Percentiles rank a stretch among this genome's conserved stretches.
These are phyloP conservation scores for Spatulosminthurus flaviceps DNA, from an alignment of 2,888 invertebrate genomes.

Conservation along the genomic window DNA sequence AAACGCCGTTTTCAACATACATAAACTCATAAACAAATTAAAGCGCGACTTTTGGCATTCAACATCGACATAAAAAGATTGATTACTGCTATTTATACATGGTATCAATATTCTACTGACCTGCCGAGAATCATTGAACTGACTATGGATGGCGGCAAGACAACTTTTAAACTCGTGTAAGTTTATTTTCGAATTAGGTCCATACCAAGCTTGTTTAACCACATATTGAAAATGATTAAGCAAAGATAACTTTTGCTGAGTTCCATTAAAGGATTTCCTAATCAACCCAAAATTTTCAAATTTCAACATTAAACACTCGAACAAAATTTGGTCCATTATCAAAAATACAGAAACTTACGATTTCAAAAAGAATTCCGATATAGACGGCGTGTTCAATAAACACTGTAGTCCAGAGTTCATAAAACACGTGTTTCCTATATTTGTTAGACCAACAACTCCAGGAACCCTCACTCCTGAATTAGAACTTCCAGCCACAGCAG, in stretches of 20 bases:
- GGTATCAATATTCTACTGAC: slow-evolving; percentile 65
- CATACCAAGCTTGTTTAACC: slow-evolving; percentile 60
- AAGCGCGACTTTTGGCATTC: no score
- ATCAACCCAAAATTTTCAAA: no score
- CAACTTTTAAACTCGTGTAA: slow-evolving; percentile 70
- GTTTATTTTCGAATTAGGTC: slow-evolving; percentile 50
- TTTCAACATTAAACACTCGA: no score
- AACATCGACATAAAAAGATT: no score
- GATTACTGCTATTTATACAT: no score
- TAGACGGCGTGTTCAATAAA: slow-evolving; percentile 70
- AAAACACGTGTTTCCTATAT: slow-evolving; percentile 72
- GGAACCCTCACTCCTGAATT: slow-evolving; percentile 51
- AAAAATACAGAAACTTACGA: slow-evolving; percentile 48
- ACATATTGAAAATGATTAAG: slow-evolving; percentile 55
- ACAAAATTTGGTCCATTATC: no score
- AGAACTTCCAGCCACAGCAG: slow-evolving; percentile 30
- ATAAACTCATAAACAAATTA: no score
- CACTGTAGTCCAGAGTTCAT: slow-evolving; percentile 72
- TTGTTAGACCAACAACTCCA: slow-evolving; percentile 70
- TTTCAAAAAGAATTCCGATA: slow-evolving; percentile 70
- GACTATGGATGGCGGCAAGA: slow-evolving; percentile 71
- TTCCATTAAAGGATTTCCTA: neutral
- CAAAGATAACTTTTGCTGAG: slow-evolving; percentile 39
- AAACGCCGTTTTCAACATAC: no score
- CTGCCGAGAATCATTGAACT: slow-evolving; percentile 74